phyloP scores from a whole-genome alignment of 2,888 invertebrate genomes.

The Conomelus anceps region DNA sequence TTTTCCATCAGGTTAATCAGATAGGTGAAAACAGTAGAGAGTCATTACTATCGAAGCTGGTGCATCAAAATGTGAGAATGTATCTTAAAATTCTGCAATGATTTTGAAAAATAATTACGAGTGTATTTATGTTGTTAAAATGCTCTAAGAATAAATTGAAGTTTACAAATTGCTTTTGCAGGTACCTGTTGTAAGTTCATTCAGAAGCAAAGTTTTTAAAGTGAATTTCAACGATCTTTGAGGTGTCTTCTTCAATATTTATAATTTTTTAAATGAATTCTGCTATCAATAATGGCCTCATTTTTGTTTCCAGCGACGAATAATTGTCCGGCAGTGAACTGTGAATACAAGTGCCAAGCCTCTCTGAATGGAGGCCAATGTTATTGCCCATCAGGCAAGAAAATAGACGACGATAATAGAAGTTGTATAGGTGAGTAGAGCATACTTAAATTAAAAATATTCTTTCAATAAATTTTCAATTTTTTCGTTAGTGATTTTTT shows the following conservation, averaged over 20 bases:
- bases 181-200: too few species aligned
- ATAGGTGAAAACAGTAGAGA: too few species aligned
- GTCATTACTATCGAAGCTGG: too few species aligned
- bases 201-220: too few species aligned
- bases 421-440: conserved; percentile 62
- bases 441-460: background rate
- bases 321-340: conserved; percentile 76
- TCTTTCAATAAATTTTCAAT: background rate
- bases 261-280: background rate
- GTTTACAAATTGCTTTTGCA: too few species aligned
- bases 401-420: conserved; percentile 72
- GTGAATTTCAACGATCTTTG: too few species aligned
- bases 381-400: conserved; percentile 78
- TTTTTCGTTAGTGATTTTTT: background rate
- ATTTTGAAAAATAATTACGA: too few species aligned
- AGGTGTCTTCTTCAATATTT: background rate
- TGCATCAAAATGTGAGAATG: too few species aligned
- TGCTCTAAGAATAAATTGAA: too few species aligned
- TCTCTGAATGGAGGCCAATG: conserved; percentile 86
- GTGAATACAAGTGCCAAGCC: conserved; percentile 86
- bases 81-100: too few species aligned
- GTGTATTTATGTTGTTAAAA: too few species aligned
- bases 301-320: conserved; percentile 55
- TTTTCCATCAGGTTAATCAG: too few species aligned
- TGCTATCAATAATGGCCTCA: conserved; percentile 31